phyloP scores from a whole-genome alignment of 92 coral and sea anemone genomes.

The Desmophyllum pertusum region DNA sequence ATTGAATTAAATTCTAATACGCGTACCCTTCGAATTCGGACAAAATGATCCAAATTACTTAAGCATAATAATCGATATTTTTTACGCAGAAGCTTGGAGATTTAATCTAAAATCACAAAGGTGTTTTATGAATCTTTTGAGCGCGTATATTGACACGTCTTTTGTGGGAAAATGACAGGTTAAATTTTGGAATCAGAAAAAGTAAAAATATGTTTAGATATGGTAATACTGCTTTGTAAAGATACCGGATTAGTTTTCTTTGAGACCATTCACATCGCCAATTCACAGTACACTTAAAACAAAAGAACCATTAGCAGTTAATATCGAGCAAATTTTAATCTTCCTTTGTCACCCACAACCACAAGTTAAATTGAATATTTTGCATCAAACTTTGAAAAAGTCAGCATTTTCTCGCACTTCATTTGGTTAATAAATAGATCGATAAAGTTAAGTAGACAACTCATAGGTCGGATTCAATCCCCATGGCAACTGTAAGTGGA shows the following conservation, averaged over 20 bases:
- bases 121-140: constrained; percentile 11
- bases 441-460: background rate
- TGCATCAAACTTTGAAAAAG: background rate
- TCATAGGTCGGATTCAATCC: background rate
- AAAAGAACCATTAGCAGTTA: constrained; percentile 1
- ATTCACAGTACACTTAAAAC: constrained; percentile 8
- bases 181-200: constrained; percentile 18
- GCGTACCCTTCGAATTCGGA: background rate
- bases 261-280: background rate
- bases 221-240: constrained; percentile 10
- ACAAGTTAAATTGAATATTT: background rate
- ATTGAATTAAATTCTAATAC: background rate
- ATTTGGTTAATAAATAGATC: background rate
- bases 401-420: background rate
- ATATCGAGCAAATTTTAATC: background rate
- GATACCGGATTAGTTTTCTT: constrained; percentile 21
- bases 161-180: constrained; percentile 22
- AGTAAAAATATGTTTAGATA: constrained; percentile 9
- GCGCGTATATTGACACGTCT: constrained; percentile 9
- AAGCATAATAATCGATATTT: background rate
- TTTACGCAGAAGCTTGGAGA: background rate
- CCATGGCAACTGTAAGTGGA: background rate
- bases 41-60: background rate
- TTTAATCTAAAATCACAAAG: background rate
- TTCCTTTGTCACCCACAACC: background rate